Evolutionary conservation across 1,140 invertebrate species (phyloP).

Genomic region (Pogonomyrmex californicus): DNA sequence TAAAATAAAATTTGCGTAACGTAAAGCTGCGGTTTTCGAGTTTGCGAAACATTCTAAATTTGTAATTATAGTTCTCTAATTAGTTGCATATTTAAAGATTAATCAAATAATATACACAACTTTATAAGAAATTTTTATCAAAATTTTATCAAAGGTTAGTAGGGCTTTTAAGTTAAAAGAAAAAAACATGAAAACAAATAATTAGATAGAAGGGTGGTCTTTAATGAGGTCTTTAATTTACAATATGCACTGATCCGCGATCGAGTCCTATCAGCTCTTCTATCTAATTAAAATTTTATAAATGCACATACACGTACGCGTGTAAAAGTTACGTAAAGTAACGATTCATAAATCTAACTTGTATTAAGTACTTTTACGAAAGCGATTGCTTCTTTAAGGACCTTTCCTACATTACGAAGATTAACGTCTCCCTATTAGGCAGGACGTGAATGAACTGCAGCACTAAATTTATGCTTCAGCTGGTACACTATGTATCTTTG

Average conservation of each 20-base stretch:
- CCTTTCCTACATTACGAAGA: slow-evolving; percentile 22
- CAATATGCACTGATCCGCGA: too few species aligned
- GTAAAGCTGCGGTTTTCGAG: background rate
- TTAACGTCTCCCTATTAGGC: slow-evolving; percentile 30
- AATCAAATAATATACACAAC: background rate
- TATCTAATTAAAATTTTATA: background rate
- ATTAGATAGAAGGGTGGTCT: too few species aligned
- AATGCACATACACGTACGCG: background rate
- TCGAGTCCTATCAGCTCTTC: too few species aligned
- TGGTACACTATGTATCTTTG: slow-evolving; percentile 8
- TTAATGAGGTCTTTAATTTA: too few species aligned
- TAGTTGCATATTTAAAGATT: background rate
- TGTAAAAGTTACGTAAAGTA: too few species aligned
- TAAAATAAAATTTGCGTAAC: background rate
- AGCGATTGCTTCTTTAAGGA: background rate
- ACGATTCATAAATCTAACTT: slow-evolving; percentile 13
- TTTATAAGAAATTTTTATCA: background rate
- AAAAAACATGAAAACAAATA: too few species aligned
- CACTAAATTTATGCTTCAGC: slow-evolving; percentile 37
- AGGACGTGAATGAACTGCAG: slow-evolving; percentile 49
- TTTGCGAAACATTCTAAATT: background rate
- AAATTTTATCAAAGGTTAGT: background rate
- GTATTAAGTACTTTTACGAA: background rate
- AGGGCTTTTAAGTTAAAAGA: too few species aligned
- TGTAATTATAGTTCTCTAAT: background rate